Conservation (phyloP, 2,113 vertebrate genomes). For the Anguilla japonica region DNA sequence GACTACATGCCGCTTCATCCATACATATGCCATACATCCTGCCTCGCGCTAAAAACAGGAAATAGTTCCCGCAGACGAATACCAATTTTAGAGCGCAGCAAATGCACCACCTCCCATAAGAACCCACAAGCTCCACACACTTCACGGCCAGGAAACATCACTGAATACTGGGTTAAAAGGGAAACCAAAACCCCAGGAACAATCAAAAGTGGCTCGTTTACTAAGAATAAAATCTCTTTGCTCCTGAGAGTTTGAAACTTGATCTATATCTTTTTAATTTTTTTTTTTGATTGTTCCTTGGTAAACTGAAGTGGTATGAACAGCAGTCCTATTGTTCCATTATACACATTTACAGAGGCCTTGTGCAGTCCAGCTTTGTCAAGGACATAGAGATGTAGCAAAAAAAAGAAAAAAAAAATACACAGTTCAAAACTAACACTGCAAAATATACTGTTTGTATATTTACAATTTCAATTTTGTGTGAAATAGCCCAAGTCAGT, state of each 20-base stretch:
- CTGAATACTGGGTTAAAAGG: background rate
- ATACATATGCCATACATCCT: background rate
- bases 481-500: no score
- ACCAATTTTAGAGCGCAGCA: constrained; percentile 24
- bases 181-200: background rate
- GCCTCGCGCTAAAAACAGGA: constrained; percentile 45
- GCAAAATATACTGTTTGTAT: no score
- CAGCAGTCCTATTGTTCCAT: background rate
- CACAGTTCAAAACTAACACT: no score
- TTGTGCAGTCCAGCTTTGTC: background rate
- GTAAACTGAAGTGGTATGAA: background rate
- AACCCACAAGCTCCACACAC: background rate
- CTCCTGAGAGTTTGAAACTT: background rate
- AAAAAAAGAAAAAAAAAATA: no score
- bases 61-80: constrained; percentile 26
- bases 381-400: background rate
- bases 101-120: background rate
- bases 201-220: background rate
- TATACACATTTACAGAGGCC: background rate
- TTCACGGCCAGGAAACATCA: background rate
- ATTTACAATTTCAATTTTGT: no score
- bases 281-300: background rate
- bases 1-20: background rate
- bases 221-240: background rate
- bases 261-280: background rate